Percentiles rank a stretch among this genome's conserved stretches.
These are phyloP conservation scores for Chesias legatella DNA, from an alignment of 2,888 invertebrate species.

Conservation along the genomic window DNA sequence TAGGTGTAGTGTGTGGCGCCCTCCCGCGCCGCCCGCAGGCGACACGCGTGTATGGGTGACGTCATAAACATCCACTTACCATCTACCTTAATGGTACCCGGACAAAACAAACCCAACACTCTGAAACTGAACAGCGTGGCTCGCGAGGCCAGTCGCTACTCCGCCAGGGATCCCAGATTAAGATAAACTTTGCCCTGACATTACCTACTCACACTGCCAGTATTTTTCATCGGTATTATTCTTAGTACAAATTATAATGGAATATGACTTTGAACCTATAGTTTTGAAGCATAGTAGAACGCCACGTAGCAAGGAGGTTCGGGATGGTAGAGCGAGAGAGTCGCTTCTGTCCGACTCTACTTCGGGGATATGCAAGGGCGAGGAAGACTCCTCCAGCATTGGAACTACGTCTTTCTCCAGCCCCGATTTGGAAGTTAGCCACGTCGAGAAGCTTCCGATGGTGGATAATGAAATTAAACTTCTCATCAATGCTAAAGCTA, in stretches of 20 bases:
- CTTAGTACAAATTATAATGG: constrained; percentile 51
- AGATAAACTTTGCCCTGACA: constrained; percentile 63
- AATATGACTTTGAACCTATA: constrained; percentile 50
- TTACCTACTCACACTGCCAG: constrained; percentile 43
- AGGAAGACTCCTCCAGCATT: constrained; percentile 55
- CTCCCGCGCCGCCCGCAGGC: constrained; percentile 44
- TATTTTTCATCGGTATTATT: constrained; percentile 60
- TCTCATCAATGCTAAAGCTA: constrained; percentile 27
- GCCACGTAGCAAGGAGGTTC: constrained; percentile 43
- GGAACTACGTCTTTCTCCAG: constrained; percentile 61
- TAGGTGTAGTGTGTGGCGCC: constrained; percentile 50
- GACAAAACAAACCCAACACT: constrained; percentile 75
- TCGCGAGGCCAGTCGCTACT: constrained; percentile 72
- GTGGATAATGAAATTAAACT: constrained; percentile 39
- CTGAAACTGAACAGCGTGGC: constrained; percentile 75
- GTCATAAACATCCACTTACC: constrained; percentile 26
- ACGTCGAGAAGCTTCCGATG: constrained; percentile 38
- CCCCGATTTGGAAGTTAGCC: constrained; percentile 57
- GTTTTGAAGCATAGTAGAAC: constrained; percentile 57
- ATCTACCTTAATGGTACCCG: constrained; percentile 77
- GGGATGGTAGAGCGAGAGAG: constrained; percentile 53
- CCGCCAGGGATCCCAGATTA: constrained; percentile 80
- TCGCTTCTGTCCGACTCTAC: constrained; percentile 70
- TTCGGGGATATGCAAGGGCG: constrained; percentile 75
- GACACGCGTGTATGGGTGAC: constrained; percentile 66